These are phyloP conservation scores for Acromyrmex heyeri DNA, from an alignment of 1,140 invertebrate genomes.

Conservation along the genomic window DNA sequence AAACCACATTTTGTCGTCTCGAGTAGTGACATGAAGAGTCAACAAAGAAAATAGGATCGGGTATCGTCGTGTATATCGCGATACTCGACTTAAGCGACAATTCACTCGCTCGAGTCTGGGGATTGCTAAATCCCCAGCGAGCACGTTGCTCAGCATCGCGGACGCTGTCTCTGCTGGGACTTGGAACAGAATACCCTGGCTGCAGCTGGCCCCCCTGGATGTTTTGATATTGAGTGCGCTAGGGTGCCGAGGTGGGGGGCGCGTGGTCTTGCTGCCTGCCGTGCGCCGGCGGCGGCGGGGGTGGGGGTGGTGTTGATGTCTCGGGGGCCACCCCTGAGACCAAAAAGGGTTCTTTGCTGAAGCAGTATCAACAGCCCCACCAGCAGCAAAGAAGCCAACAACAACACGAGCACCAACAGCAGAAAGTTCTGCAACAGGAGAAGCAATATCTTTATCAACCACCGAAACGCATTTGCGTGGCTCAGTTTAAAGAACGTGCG, in stretches of 20 bases:
- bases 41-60: constrained; percentile 34
- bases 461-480: constrained; percentile 26
- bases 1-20: constrained; percentile 23
- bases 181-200: constrained; percentile 25
- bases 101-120: constrained; percentile 24
- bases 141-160: neutral
- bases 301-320: constrained; percentile 81
- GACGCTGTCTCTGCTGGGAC: neutral
- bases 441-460: constrained; percentile 53
- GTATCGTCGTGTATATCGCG: constrained; percentile 1
- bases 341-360: constrained; percentile 70
- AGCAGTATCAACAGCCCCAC: constrained; percentile 62
- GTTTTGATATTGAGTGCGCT: constrained; percentile 84
- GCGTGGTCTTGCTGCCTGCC: constrained; percentile 87
- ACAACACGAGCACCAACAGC: constrained; percentile 34
- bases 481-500: constrained; percentile 69
- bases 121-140: constrained; percentile 13
- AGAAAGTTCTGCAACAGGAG: constrained; percentile 54
- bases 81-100: constrained; percentile 10
- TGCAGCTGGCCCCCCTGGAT: constrained; percentile 74
- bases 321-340: constrained; percentile 78
- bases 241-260: constrained; percentile 86
- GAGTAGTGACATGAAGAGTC: neutral
- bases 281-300: constrained; percentile 86
- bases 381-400: constrained; percentile 69